Percentiles rank a stretch among this genome's conserved stretches.
phyloP scores from a whole-genome alignment of 2,113 vertebrate genomes.

The Glaucidium brasilianum region DNA sequence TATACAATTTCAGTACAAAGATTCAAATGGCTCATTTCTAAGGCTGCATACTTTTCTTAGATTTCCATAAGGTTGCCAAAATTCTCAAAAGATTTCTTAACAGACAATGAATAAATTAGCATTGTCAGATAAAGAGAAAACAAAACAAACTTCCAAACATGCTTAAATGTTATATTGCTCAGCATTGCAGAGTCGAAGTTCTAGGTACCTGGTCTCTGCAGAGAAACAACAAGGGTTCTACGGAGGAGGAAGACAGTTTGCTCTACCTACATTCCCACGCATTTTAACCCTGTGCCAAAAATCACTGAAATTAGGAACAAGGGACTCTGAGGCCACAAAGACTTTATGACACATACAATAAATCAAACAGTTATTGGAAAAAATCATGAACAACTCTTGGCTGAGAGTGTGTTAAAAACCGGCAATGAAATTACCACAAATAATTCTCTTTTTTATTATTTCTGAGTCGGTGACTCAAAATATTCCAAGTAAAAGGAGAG shows the following conservation, averaged over 20 bases:
- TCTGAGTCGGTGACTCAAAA: neutral
- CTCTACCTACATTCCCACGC: rapidly evolving
- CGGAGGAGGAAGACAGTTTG: neutral
- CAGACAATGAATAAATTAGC: neutral
- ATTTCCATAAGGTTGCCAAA: neutral
- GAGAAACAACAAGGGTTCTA: neutral
- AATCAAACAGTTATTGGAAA: neutral
- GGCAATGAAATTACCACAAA: neutral
- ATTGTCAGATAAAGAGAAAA: neutral
- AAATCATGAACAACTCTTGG: neutral
- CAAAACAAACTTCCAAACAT: neutral
- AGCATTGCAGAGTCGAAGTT: neutral
- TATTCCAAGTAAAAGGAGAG: neutral
- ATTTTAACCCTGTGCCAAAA: neutral
- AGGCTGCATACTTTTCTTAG: neutral
- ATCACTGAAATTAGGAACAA: neutral
- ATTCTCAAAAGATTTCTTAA: neutral
- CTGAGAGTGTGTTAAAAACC: neutral
- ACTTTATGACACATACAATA: neutral
- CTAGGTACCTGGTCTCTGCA: neutral
- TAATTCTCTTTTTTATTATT: neutral
- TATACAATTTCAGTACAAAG: neutral
- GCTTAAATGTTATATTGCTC: neutral
- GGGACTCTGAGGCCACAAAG: neutral
- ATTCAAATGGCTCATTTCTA: neutral